These are phyloP conservation scores for Melanerpes aurifrons DNA, from an alignment of 2,113 vertebrate species.

Conservation along the genomic window DNA sequence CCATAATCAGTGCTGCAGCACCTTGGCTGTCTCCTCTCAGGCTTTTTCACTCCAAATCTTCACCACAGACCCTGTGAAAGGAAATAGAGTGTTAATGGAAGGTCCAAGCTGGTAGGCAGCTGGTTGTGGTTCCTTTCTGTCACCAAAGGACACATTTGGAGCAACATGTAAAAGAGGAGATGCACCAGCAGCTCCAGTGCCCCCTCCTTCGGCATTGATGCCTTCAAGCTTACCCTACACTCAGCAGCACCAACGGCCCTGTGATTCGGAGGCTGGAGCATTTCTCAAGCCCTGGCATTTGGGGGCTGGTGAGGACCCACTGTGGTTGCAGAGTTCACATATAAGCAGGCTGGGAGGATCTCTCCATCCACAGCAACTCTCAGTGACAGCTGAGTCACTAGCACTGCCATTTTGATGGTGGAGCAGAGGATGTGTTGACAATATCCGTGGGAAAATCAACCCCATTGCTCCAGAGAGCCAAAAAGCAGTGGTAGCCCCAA, in stretches of 20 bases:
- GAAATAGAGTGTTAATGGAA: not conserved
- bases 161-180: not conserved
- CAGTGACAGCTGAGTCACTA: not conserved
- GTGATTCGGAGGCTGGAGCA: not conserved
- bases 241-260: not conserved
- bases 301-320: too few relatives aligned
- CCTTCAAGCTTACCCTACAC: not conserved
- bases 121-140: not conserved
- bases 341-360: not conserved
- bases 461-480: not conserved
- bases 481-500: not conserved
- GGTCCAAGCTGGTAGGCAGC: not conserved
- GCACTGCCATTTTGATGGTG: fast-evolving
- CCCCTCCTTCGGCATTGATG: fast-evolving
- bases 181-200: not conserved
- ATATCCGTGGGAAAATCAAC: not conserved
- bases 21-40: not conserved
- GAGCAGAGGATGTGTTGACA: not conserved
- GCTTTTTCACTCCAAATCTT: not conserved
- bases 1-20: not conserved
- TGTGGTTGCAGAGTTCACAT: not conserved
- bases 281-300: not conserved
- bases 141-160: fast-evolving
- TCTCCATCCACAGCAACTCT: not conserved
- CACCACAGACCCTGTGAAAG: not conserved